Evolutionary conservation across 35 echinoderm and acorn worm genomes (phyloP).

Genomic region (Chiridota heheva): DNA sequence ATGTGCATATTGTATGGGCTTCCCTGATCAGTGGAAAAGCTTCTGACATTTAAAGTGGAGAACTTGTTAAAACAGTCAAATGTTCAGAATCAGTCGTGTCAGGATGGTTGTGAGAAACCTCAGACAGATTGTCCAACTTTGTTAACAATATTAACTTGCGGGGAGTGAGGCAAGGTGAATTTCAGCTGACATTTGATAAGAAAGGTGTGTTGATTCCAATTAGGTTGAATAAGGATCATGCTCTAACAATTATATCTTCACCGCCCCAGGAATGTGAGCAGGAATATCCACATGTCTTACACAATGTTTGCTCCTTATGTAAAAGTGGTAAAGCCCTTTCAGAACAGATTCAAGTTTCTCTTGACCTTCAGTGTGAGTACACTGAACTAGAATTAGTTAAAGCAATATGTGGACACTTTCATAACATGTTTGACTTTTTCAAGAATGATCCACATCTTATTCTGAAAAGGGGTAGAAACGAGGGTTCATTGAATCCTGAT

Average conservation of each 20-base stretch:
- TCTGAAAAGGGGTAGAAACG: neutral
- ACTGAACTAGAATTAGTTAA: neutral
- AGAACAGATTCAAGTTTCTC: neutral
- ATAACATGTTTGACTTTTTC: neutral
- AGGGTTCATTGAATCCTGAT: neutral
- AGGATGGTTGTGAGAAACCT: neutral
- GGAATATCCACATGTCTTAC: neutral
- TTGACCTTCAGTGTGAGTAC: neutral
- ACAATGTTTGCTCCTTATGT: neutral
- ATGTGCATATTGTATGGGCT: constrained; percentile 48
- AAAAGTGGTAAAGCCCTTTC: neutral
- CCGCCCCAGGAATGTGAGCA: neutral
- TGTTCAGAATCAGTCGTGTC: neutral
- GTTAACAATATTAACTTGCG: constrained; percentile 6
- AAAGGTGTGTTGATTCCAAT: neutral
- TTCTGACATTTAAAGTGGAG: constrained; percentile 42
- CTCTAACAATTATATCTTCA: neutral
- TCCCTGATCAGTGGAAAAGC: constrained; percentile 57
- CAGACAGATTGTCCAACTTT: neutral
- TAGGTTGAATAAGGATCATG: constrained; percentile 36
- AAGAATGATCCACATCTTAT: neutral
- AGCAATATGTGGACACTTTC: neutral
- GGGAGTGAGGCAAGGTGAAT: constrained; percentile 11
- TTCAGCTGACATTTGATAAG: constrained; percentile 1
- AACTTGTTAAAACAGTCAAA: constrained; percentile 33